Evolutionary conservation across 2,797 vertebrate genomes (phyloP), one percentile per base, ranked within the genome.

Genomic region (Simalia tracyae): DNA sequence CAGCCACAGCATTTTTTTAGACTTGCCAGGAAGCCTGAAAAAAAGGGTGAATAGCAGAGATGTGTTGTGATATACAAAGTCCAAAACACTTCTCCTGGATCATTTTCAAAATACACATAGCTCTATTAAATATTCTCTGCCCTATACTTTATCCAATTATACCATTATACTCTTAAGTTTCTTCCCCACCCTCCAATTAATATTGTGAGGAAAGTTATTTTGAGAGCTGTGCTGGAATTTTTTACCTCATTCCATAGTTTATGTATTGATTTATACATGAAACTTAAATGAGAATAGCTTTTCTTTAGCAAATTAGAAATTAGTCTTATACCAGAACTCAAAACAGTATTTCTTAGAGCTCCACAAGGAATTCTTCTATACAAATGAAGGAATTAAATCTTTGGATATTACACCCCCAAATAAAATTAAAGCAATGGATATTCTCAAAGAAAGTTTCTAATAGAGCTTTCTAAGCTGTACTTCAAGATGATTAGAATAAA

Each of bases 401-500:
- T 93, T 92, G 66, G 94, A 93, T 91, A 86, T 86, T 89, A 19
- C 8, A 3, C 88, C 88, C 11, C 91, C 91, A 64, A 94, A 76
- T 89, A 86, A 85, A 61, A 76, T 76, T 46, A 86, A 12, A 92
- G 14, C 57, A 91, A 26, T 90, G 68, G 94, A 84, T 89, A 72
- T 95, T 87, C 87, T 91, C 50, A 91, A 93, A 36, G 89, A 88
- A 91, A 57, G 76, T 4, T 24, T 88, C 86, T 56, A 50, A 4
- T 86, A 31, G 81, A 87, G 87, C 89, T 96, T 95, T 4, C 2
- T 59, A 92, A 96, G 94, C 60, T 90, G 89, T 95, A 94, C 95
- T 94, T 96, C 66, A 93, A 94, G 91, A 84, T 95, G 93, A 84
- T 93, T 89, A 81, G 66, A 93, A 94, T 92, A 95, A 93, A 95